These are phyloP conservation scores for Acleris holmiana DNA, from an alignment of 2,888 invertebrate genomes.

Conservation along the genomic window DNA sequence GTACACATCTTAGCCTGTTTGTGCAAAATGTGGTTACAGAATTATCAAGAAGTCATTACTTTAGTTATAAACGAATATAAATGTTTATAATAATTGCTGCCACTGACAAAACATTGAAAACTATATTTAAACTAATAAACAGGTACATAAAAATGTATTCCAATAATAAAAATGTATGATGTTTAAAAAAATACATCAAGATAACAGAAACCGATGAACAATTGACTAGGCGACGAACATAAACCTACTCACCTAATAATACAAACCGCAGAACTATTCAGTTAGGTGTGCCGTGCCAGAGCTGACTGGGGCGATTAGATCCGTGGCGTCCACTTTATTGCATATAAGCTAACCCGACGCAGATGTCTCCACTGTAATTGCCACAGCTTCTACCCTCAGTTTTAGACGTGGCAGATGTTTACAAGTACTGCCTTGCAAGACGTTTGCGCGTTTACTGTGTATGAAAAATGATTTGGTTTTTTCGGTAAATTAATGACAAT, in stretches of 20 bases:
- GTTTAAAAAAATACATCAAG: too few relatives aligned
- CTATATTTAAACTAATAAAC: too few relatives aligned
- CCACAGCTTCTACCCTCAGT: conserved; percentile 66
- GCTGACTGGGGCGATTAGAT: conserved; percentile 44
- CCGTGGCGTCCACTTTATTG: conserved; percentile 64
- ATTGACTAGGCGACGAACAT: neutral
- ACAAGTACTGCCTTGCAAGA: conserved; percentile 65
- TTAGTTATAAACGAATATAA: too few relatives aligned
- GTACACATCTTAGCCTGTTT: too few relatives aligned
- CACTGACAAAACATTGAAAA: too few relatives aligned
- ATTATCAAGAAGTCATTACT: too few relatives aligned
- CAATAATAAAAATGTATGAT: too few relatives aligned
- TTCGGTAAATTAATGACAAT: neutral
- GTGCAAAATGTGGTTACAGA: too few relatives aligned
- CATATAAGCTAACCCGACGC: conserved; percentile 67
- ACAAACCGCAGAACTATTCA: conserved; percentile 7
- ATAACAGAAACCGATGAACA: neutral
- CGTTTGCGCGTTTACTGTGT: conserved; percentile 41
- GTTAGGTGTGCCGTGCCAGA: conserved; percentile 24
- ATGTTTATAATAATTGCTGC: too few relatives aligned
- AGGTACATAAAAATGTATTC: too few relatives aligned
- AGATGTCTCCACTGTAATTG: conserved; percentile 75
- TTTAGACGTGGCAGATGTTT: conserved; percentile 72
- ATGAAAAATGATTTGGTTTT: conserved; percentile 26
- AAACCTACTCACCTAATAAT: conserved; percentile 4